A percentile compares a stretch with the other conserved stretches of the same genome.
phyloP scores from a whole-genome alignment of 2,113 vertebrate species.

The Melanotaenia duboulayi region DNA sequence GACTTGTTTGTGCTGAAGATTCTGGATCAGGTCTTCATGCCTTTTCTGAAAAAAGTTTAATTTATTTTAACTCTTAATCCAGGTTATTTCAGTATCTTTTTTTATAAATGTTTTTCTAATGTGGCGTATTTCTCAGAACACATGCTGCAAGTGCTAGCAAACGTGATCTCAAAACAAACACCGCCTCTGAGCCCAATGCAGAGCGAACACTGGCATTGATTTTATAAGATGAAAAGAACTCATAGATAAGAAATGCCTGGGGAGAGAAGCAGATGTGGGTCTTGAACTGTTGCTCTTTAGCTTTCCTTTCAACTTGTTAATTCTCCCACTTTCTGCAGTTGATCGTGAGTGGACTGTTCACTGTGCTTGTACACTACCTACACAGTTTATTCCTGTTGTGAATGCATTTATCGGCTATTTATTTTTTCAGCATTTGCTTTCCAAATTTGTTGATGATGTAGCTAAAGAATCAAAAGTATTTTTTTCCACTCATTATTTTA shows the following conservation, averaged over 20 bases:
- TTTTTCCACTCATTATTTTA: neutral
- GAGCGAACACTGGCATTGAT: constrained; percentile 24
- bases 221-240: constrained; percentile 42
- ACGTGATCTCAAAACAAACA: no score
- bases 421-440: neutral
- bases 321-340: constrained; percentile 18
- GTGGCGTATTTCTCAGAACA: neutral
- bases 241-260: constrained; percentile 37
- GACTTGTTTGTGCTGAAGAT: neutral
- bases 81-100: neutral
- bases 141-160: neutral
- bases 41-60: constrained; percentile 6
- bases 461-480: neutral
- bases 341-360: neutral
- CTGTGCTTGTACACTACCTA: neutral
- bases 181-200: constrained; percentile 23
- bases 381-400: neutral
- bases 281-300: constrained; percentile 33
- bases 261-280: constrained; percentile 27
- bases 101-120: neutral
- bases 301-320: constrained; percentile 4
- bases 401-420: neutral
- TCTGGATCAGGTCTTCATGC: constrained; percentile 1
- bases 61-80: constrained; percentile 13
- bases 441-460: neutral